These are phyloP conservation scores for Zele albiditarsus DNA, from an alignment of 2,888 invertebrate species.

Conservation along the genomic window DNA sequence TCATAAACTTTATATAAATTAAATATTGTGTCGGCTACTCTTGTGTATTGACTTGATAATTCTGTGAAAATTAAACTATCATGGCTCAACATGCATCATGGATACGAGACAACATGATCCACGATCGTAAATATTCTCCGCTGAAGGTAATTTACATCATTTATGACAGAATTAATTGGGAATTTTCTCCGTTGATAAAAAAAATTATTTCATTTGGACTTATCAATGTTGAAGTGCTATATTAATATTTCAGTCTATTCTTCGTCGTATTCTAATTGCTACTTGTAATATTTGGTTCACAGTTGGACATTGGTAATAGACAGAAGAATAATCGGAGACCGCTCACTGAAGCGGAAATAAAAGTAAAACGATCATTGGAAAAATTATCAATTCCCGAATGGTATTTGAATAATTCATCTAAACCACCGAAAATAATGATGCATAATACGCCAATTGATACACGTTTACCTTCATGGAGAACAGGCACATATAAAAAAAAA, in stretches of 20 bases:
- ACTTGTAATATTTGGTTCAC: not conserved
- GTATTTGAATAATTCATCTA: slow-evolving; percentile 57
- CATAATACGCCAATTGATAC: slow-evolving; percentile 54
- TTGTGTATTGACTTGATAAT: no score
- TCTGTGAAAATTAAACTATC: not conserved
- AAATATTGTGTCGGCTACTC: no score
- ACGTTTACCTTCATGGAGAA: slow-evolving; percentile 58
- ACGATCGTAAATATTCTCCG: no score
- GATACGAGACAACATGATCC: slow-evolving; percentile 31
- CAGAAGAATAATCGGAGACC: slow-evolving; percentile 39
- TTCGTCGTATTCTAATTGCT: no score
- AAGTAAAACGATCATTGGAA: slow-evolving; percentile 55
- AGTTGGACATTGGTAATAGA: not conserved
- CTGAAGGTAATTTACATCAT: no score
- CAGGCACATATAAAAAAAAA: slow-evolving; percentile 23
- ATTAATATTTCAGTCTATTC: no score
- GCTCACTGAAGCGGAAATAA: slow-evolving; percentile 58
- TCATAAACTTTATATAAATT: no score
- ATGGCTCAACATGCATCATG: slow-evolving; percentile 18
- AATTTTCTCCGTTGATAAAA: no score
- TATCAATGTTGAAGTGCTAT: no score
- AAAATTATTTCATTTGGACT: no score
- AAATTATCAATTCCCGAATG: slow-evolving; percentile 60
- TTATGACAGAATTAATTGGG: no score
- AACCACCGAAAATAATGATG: slow-evolving; percentile 56